Base-by-base conservation (phyloP, 2,113 vertebrate species). In the Microtus richardsoni region DNA sequence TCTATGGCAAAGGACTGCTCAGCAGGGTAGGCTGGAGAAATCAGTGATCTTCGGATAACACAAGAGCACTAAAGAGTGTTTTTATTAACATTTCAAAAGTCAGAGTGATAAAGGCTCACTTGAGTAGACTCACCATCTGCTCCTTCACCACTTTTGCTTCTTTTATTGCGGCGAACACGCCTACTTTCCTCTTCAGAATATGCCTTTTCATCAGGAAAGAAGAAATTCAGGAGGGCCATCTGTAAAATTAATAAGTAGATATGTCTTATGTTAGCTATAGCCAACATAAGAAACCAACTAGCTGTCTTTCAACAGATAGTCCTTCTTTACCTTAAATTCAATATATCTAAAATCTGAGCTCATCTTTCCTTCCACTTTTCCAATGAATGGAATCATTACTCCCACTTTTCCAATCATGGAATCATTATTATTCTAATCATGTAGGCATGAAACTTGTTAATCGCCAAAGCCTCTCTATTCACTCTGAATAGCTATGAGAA, bases 101-200 rank as follows among this genome's bases (percentile, higher is more conserved):
- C 75, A 88, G 78, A 44, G 49, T 44, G 64, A 95, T 84, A 87
- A 95, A 75, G 60, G 74, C 95, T 93, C 75, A 96, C 9, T 49
- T 36, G 36, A 77, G 26, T 17, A 96, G 68, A 98, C 98, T 99
- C 97, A 99, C 99, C 98, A 9, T 99, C 99, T 33, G 98, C 95
- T 94, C 98, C 99, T 89, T 99, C 99, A 21, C 98, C 98, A 97
- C 97, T 98, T 98, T 99, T 99, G 97, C 98, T 99, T 98, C 99
- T 98, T 96, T 99, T 99, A 79, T 98, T 99, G 41, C 99, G 98
- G 22, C 94, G 98, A 94, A 98, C 97, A 0, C 73, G 98, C 62
- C 94, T 98, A 22, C 97, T 98, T 94, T 98, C 98, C 16, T 98
- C 98, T 96, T 98, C 98, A 47, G 98, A 21, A 41, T 98, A 98